Evolutionary conservation across 1,140 invertebrate genomes (phyloP), one percentile per base, ranked within the genome.

Genomic region (Hyposmocoma kahamanoa): DNA sequence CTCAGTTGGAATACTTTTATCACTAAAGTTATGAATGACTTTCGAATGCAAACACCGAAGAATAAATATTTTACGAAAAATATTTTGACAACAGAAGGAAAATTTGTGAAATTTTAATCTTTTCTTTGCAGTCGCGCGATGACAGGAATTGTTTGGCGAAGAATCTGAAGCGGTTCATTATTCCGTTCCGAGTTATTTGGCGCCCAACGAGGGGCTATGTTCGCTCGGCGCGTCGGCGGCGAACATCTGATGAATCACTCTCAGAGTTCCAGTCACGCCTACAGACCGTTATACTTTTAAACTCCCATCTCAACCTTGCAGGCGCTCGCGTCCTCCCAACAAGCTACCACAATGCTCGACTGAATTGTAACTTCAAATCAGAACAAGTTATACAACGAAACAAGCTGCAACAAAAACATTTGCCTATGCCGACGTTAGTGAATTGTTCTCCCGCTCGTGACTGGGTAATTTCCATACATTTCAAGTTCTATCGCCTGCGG

Each of bases 401-500:
- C 75, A 81, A 81, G 81, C 71, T 73, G 75, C 75, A 75, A 81
- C 81, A 80, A 84, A 83, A 84, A 82, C 78, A 84, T 84, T 84
- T 79, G 78, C 73, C 79, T 83, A 83, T 76, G 74, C 73, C 73
- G 49, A 64, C 64, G 79, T 85, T 85, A 85, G 79, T 85, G 82
- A 81, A 85, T 85, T 85, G 82, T 85, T 85, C 79, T 81, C 75
- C 62, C 77, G 79, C 71, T 74, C 63, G 77, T 80, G 79, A 78
- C 76, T 80, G 76, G 79, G 82, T 85, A 85, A 85, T 85, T 85
- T 85, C 77, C 82, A 85, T 85, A 85, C 79, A 85, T 85, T 85
- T 83, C 74, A 83, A 85, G 82, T 85, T 85, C 79, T 70, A 82
- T 85, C 82, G 82, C 82, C 82, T 83, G 75, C 79, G 82, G 82